These are phyloP conservation scores for Elmis aenea DNA, from an alignment of 2,888 invertebrate genomes.

Conservation along the genomic window DNA sequence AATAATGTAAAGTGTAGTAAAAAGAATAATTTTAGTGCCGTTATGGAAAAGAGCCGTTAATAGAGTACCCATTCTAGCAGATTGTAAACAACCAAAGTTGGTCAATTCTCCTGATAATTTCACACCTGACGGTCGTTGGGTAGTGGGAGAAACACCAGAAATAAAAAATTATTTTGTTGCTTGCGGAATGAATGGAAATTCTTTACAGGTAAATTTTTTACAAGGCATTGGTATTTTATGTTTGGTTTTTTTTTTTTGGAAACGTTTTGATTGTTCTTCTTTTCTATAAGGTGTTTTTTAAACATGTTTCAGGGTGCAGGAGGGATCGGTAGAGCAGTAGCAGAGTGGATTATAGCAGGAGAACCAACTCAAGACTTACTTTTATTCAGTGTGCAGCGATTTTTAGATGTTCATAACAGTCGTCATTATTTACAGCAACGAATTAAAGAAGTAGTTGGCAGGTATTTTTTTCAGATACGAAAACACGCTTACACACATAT, in stretches of 20 bases:
- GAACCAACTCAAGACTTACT: slow-evolving; percentile 58
- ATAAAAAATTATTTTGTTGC: slow-evolving; percentile 68
- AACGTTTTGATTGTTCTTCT: no score
- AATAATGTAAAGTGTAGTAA: no score
- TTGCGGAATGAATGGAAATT: slow-evolving; percentile 66
- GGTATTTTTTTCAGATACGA: slow-evolving; percentile 33
- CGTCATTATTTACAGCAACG: slow-evolving; percentile 56
- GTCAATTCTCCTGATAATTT: slow-evolving; percentile 66
- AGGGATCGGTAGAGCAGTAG: slow-evolving; percentile 63
- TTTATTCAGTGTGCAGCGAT: slow-evolving; percentile 61
- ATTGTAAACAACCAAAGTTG: slow-evolving; percentile 50
- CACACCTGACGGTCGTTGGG: slow-evolving; percentile 66
- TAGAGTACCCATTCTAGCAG: slow-evolving; percentile 54
- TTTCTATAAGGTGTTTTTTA: no score
- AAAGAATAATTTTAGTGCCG: slow-evolving; percentile 38
- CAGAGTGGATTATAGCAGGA: slow-evolving; percentile 65
- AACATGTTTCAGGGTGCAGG: slow-evolving; percentile 55
- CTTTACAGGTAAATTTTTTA: slow-evolving; percentile 48
- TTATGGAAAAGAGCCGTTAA: slow-evolving; percentile 52
- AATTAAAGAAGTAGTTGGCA: slow-evolving; percentile 61
- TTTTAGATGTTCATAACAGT: slow-evolving; percentile 63
- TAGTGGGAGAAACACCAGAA: slow-evolving; percentile 63
- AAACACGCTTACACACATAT: slow-evolving; percentile 8
- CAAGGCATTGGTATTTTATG: background rate
- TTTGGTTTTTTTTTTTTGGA: no score